Evolutionary conservation across 2,797 vertebrate genomes (phyloP).

Genomic region (Knipowitschia caucasica): DNA sequence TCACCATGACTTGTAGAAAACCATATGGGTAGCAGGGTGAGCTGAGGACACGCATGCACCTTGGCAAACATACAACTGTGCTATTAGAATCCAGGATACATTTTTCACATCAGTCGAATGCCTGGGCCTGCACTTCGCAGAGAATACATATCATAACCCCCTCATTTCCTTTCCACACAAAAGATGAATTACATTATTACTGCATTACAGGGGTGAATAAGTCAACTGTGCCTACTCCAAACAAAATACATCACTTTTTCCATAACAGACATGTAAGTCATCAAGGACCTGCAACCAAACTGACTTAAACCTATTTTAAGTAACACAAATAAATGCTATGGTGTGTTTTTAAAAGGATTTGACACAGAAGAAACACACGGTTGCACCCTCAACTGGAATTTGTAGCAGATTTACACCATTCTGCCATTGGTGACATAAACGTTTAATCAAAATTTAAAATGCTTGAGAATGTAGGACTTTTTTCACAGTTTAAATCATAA

Average conservation of each 20-base stretch:
- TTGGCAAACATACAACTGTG: slow-evolving; percentile 78
- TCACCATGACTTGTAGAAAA: slow-evolving; percentile 77
- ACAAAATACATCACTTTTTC: slow-evolving; percentile 2
- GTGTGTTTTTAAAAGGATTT: slow-evolving; percentile 30
- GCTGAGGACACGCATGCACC: slow-evolving; percentile 78
- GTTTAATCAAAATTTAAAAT: not conserved
- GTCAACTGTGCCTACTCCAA: slow-evolving; percentile 1
- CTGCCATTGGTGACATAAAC: not conserved
- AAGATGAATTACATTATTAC: slow-evolving; percentile 6
- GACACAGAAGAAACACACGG: slow-evolving; percentile 48
- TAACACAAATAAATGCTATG: slow-evolving; percentile 18
- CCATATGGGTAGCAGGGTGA: slow-evolving; percentile 80
- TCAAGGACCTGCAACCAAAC: slow-evolving; percentile 19
- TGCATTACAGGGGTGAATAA: not conserved
- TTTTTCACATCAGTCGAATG: slow-evolving; percentile 78
- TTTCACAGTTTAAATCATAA: not conserved
- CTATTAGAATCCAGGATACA: slow-evolving; percentile 80
- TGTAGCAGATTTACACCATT: slow-evolving; percentile 24
- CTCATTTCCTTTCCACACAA: slow-evolving; percentile 26
- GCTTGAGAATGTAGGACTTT: not conserved
- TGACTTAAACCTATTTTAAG: slow-evolving; percentile 19
- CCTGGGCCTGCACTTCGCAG: slow-evolving; percentile 48
- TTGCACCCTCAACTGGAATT: slow-evolving; percentile 29
- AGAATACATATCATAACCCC: slow-evolving; percentile 45
- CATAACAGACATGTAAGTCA: slow-evolving; percentile 6